Conservation (phyloP, 2,113 vertebrate genomes). For the Burhinus bistriatus region DNA sequence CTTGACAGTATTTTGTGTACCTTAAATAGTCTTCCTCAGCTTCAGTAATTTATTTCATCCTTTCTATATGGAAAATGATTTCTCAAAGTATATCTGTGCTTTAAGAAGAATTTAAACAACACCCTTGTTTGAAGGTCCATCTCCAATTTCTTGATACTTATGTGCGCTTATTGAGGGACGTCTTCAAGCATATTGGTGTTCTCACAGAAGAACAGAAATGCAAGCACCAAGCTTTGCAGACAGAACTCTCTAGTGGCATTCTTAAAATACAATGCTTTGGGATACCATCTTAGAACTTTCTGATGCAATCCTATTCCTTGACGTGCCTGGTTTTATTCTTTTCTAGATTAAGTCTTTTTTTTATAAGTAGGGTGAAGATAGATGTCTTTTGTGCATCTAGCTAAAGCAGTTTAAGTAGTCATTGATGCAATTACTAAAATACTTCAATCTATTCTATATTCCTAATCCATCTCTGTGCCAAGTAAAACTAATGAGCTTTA, state of each 20-base stretch:
- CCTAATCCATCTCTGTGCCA: background rate
- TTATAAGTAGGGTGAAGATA: background rate
- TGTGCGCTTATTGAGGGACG: background rate
- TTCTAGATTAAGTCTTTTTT: background rate
- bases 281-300: background rate
- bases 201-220: background rate
- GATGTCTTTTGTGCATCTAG: background rate
- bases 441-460: background rate
- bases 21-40: background rate
- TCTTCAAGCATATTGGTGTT: background rate
- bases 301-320: rapidly evolving
- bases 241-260: background rate
- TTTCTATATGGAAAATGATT: background rate
- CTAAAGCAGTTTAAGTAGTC: background rate
- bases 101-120: background rate
- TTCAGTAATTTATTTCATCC: background rate
- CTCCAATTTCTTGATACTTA: background rate
- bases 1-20: background rate
- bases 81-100: background rate
- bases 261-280: background rate
- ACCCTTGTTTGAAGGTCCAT: background rate
- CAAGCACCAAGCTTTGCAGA: background rate
- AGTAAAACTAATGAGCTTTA: background rate
- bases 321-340: background rate
- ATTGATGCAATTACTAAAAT: background rate